Percentiles rank a stretch among this genome's conserved stretches.
phyloP scores from a whole-genome alignment of 1,140 invertebrate species.

The Drosophila kohkoa region DNA sequence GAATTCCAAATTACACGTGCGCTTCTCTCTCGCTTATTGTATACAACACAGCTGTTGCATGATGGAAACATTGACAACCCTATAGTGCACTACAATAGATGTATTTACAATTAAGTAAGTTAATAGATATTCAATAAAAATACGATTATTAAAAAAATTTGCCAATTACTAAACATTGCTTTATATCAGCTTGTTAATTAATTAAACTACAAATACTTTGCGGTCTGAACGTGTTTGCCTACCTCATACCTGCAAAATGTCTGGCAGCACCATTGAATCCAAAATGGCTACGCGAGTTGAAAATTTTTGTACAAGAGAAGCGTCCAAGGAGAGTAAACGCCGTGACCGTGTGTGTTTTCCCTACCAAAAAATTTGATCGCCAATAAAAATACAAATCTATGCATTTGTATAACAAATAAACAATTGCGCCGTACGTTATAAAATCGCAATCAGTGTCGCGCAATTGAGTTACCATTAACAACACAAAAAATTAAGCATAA shows the following conservation, averaged over 20 bases:
- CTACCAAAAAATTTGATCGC: conserved; percentile 42
- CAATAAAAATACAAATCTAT: conserved; percentile 60
- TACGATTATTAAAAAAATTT: background rate
- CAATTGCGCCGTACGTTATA: conserved; percentile 31
- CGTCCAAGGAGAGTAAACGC: conserved; percentile 75
- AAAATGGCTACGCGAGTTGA: conserved; percentile 70
- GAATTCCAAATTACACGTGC: conserved; percentile 50
- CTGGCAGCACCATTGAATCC: conserved; percentile 55
- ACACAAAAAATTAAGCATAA: conserved; percentile 22
- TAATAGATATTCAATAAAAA: background rate
- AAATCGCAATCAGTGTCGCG: conserved; percentile 21
- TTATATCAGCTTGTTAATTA: background rate
- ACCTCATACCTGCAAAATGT: background rate
- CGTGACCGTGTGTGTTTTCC: conserved; percentile 74
- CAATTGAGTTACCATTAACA: background rate
- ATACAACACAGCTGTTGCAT: conserved; percentile 44
- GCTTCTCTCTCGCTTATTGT: conserved; percentile 10
- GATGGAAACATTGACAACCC: background rate
- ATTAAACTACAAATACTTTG: background rate
- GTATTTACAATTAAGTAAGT: too few species aligned
- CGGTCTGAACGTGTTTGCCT: conserved; percentile 28
- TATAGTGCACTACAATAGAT: too few species aligned
- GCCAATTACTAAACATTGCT: background rate
- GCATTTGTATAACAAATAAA: conserved; percentile 54
- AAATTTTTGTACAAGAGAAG: conserved; percentile 72